Base-by-base conservation (phyloP, 2,888 invertebrate species). In the Slavum lentiscoides region DNA sequence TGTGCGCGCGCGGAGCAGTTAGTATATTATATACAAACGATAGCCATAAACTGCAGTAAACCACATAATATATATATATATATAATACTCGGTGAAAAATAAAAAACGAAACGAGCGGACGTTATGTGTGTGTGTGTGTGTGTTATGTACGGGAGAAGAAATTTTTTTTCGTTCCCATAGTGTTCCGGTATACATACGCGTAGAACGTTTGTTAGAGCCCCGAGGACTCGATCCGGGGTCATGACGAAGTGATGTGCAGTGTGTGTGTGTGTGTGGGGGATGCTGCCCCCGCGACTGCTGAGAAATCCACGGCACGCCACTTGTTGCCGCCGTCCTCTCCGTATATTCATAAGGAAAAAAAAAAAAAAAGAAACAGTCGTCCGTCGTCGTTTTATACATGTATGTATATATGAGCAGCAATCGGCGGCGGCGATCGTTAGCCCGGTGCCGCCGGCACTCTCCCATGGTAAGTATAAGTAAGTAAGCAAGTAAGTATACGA, bases 221-320 rank as follows among this genome's bases (percentile, higher is more conserved):
- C 43, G 75, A 49, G 75, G 69, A 69, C 69, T 69, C 37, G 49
- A 30, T 13, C 53, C 37, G 61, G 69, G 69, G 69, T 69, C 77
- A 69, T 37, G 61, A 62, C 43, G 69, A 37, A 55, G 74, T 21
- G 43, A 21, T 67, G 49, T 21, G n/a, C 13, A 1, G 43, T 9
- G 39, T 6, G 49, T 8, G 49, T 5, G 49, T 49, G 49, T 39
- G 49, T 9, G 49, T 49, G 49, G 21, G 39, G 62, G 49, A n/a
- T 37, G 74, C n/a, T 17, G 61, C 49, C 59, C 55, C 19, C 70
- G 75, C 43, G 77, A 77, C 77, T 77, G 77, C 77, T 69, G 77
- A 77, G 77, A 77, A 77, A 77, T 69, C 77, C 77, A 77, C 77
- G 77, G 77, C 77, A 77, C 61, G 77, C 69, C 77, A 77, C 77